phyloP scores from a whole-genome alignment of 1,140 invertebrate genomes.

The Trichonephila inaurata region DNA sequence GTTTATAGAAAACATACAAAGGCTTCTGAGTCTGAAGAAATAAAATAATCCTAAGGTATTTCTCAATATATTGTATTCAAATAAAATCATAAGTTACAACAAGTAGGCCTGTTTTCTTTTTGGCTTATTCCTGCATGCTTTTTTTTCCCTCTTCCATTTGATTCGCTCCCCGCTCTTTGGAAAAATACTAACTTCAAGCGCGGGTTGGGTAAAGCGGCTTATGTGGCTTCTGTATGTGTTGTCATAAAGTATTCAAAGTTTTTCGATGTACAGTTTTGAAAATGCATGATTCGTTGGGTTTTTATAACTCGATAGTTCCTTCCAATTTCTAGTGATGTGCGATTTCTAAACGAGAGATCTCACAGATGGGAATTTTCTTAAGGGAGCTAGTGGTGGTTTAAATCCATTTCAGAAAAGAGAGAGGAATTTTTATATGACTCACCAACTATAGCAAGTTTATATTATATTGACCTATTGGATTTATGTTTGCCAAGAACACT shows the following conservation, averaged over 20 bases:
- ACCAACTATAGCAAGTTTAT: neutral
- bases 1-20: neutral
- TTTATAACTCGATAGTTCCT: constrained; percentile 50
- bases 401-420: neutral
- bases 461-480: neutral
- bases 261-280: neutral
- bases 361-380: neutral
- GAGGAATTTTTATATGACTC: neutral
- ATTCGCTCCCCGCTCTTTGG: neutral
- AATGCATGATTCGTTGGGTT: constrained; percentile 45
- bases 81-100: constrained; percentile 28
- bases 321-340: neutral
- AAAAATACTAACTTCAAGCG: constrained; percentile 8
- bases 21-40: neutral
- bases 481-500: neutral
- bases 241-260: constrained; percentile 53
- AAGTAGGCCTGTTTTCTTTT: constrained; percentile 34
- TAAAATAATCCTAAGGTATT: neutral
- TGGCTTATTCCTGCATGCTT: neutral
- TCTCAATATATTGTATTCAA: constrained; percentile 8
- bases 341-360: neutral
- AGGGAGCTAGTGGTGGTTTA: neutral
- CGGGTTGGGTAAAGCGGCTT: constrained; percentile 50
- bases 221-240: constrained; percentile 40
- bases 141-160: constrained; percentile 21